Percentiles rank a stretch among this genome's conserved stretches.
These are phyloP conservation scores for Loxodonta africana DNA, from an alignment of 2,113 vertebrate species.

Conservation along the genomic window DNA sequence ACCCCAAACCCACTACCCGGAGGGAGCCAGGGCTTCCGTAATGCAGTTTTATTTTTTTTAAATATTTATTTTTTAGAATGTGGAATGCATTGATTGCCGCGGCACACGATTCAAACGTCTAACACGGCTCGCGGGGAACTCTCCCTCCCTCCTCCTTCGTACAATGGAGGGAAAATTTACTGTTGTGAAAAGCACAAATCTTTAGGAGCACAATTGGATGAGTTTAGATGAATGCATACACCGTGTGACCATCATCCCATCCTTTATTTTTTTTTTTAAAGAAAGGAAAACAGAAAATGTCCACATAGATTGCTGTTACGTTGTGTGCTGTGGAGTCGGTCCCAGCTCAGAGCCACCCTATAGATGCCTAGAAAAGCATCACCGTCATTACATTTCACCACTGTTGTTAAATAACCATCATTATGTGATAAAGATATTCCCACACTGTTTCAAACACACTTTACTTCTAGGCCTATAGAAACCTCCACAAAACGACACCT, in stretches of 20 bases:
- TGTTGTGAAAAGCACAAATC: too few species aligned
- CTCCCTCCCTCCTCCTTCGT: too few species aligned
- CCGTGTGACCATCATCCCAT: not conserved
- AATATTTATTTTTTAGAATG: not conserved
- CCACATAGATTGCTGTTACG: not conserved
- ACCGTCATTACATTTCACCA: too few species aligned
- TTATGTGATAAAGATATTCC: not conserved
- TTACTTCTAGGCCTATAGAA: not conserved
- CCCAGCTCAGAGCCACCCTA: too few species aligned
- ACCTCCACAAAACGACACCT: accelerated
- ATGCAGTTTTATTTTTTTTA: not conserved
- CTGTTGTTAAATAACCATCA: not conserved
- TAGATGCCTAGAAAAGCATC: not conserved
- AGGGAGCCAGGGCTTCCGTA: not conserved
- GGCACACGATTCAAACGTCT: too few species aligned
- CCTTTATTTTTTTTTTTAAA: not conserved
- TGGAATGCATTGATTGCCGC: too few species aligned
- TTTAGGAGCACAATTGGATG: too few species aligned
- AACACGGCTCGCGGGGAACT: too few species aligned
- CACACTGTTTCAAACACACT: not conserved
- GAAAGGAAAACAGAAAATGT: not conserved
- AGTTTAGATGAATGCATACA: too few species aligned
- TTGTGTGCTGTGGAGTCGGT: not conserved
- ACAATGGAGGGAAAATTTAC: too few species aligned
- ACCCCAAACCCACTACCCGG: not conserved